Percentiles rank a stretch among this genome's conserved stretches.
phyloP scores from a whole-genome alignment of 2,113 vertebrate genomes.

The Numenius arquata region DNA sequence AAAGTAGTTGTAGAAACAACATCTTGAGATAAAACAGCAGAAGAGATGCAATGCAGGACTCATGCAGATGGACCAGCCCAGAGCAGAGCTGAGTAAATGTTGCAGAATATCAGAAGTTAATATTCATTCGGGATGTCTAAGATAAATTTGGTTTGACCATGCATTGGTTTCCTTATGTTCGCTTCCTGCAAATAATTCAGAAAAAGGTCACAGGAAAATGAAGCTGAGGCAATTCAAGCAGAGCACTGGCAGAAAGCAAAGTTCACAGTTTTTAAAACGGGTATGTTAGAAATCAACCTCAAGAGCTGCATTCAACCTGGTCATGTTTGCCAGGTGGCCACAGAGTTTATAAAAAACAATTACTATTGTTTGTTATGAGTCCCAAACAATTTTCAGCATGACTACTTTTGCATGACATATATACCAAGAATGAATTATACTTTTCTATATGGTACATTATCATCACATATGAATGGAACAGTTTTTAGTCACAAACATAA shows the following conservation, averaged over 20 bases:
- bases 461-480: not conserved
- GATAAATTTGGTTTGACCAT: not conserved
- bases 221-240: not conserved
- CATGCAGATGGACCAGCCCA: not conserved
- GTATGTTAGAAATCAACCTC: not conserved
- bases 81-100: not conserved
- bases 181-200: not conserved
- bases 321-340: not conserved
- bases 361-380: not conserved
- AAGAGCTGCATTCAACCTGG: not conserved
- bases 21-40: not conserved
- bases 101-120: not conserved
- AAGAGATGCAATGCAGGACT: not conserved
- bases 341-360: not conserved
- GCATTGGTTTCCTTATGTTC: not conserved
- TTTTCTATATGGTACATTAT: not conserved
- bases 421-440: not conserved
- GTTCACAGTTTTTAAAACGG: not conserved
- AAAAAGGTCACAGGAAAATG: not conserved
- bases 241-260: not conserved
- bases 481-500: not conserved
- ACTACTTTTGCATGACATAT: not conserved
- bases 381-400: not conserved
- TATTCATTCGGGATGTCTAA: not conserved
- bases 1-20: not conserved